Conservation (phyloP, 2,888 invertebrate species). For the Griposia aprilina region DNA sequence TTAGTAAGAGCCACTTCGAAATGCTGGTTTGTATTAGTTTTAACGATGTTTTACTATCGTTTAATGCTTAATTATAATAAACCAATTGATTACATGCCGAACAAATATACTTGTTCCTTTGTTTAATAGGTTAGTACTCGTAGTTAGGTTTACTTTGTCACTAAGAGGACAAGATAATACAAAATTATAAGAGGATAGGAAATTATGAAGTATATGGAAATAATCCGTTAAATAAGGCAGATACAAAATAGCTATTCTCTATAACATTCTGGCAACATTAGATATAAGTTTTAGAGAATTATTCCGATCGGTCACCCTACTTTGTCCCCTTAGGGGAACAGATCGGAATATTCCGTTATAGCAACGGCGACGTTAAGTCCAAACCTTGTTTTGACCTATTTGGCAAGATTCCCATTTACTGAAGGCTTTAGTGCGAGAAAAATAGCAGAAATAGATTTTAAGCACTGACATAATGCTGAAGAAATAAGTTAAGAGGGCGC, state of each 20-base stretch:
- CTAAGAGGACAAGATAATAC: not conserved
- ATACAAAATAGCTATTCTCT: not conserved
- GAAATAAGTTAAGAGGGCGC: too few species aligned
- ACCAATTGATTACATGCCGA: not conserved
- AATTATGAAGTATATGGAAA: not conserved
- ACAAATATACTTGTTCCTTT: not conserved
- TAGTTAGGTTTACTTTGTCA: not conserved
- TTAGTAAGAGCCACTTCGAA: conserved; percentile 8
- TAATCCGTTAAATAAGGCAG: not conserved
- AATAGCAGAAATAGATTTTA: conserved; percentile 21
- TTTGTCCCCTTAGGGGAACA: too few species aligned
- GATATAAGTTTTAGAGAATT: conserved; percentile 1
- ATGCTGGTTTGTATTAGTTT: conserved; percentile 1
- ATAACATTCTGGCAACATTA: conserved; percentile 7
- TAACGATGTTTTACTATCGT: not conserved
- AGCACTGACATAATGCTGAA: not conserved
- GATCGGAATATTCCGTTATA: too few species aligned
- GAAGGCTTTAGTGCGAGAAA: conserved; percentile 11
- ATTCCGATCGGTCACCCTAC: too few species aligned
- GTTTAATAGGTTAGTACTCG: not conserved
- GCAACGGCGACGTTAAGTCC: conserved; percentile 26
- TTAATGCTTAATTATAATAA: not conserved
- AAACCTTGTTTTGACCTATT: conserved; percentile 39
- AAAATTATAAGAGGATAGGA: not conserved
- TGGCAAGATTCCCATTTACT: conserved; percentile 44